These are phyloP conservation scores for Patella ulyssiponensis DNA, from an alignment of 2,888 invertebrate species.

Conservation along the genomic window DNA sequence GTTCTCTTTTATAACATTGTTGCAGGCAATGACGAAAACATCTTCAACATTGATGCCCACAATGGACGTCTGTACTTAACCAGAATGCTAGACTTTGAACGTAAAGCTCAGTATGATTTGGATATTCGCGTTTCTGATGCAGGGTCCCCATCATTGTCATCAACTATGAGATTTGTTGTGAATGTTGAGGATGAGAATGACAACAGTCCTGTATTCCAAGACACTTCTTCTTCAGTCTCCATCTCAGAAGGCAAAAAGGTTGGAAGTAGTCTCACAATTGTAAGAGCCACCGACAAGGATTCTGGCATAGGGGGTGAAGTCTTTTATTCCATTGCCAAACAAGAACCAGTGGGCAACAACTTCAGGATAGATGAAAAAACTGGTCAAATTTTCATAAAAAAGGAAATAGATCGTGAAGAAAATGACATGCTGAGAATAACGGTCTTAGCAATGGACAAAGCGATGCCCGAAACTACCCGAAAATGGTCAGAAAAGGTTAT, in stretches of 20 bases:
- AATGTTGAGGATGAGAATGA: constrained; percentile 93
- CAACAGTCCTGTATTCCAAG: constrained; percentile 92
- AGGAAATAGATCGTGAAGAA: constrained; percentile 90
- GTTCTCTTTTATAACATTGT: constrained; percentile 90
- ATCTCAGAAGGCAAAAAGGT: constrained; percentile 88
- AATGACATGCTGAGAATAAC: constrained; percentile 90
- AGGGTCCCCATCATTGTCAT: constrained; percentile 77
- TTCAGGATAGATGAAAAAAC: constrained; percentile 84
- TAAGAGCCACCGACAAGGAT: constrained; percentile 92
- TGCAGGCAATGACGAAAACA: constrained; percentile 80
- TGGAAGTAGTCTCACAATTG: constrained; percentile 85
- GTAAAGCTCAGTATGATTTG: constrained; percentile 85
- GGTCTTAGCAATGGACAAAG: constrained; percentile 91
- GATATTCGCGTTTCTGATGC: constrained; percentile 86
- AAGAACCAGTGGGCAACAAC: constrained; percentile 83
- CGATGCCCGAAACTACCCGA: constrained; percentile 80
- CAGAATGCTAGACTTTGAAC: constrained; percentile 92
- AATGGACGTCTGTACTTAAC: constrained; percentile 93
- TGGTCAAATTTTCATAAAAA: constrained; percentile 89
- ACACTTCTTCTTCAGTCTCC: constrained; percentile 87
- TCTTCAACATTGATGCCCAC: constrained; percentile 78
- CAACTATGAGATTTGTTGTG: constrained; percentile 83
- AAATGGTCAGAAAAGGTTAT: constrained; percentile 91
- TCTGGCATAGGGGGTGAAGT: constrained; percentile 88
- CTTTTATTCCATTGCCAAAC: constrained; percentile 84